These are phyloP conservation scores for Etheostoma cragini DNA, from an alignment of 2,113 vertebrate species.

Conservation along the genomic window DNA sequence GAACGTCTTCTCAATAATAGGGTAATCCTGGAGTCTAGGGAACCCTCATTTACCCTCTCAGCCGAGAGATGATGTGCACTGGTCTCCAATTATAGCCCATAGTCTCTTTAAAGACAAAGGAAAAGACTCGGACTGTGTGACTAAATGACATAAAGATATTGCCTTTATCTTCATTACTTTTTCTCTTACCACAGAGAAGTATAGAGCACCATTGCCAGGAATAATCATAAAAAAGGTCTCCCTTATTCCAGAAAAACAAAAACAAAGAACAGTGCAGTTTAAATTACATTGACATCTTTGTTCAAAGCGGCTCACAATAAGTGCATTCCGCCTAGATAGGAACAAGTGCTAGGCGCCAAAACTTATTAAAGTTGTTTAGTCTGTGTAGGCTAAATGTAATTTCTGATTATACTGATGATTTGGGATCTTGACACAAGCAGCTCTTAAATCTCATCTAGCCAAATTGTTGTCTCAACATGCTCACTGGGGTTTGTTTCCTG, in stretches of 20 bases:
- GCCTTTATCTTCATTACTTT: slow-evolving; percentile 71
- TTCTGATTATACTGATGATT: no score
- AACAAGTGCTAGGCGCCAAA: neutral
- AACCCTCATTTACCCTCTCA: slow-evolving; percentile 84
- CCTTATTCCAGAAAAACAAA: slow-evolving; percentile 23
- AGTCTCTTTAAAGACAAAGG: slow-evolving; percentile 76
- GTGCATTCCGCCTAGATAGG: neutral
- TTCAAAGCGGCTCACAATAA: neutral
- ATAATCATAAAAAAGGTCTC: slow-evolving; percentile 4
- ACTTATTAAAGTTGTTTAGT: neutral
- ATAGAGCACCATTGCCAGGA: slow-evolving; percentile 16
- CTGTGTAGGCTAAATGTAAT: neutral
- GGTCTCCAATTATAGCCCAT: slow-evolving; percentile 77
- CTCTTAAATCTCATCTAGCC: no score
- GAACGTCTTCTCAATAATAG: slow-evolving; percentile 85
- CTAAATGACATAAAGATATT: slow-evolving; percentile 76
- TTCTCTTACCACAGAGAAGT: slow-evolving; percentile 25
- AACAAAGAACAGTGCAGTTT: slow-evolving; percentile 11
- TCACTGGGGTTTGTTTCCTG: neutral
- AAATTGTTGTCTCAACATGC: neutral
- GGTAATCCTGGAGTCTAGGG: slow-evolving; percentile 86
- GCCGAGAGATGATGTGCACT: slow-evolving; percentile 80
- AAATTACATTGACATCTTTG: neutral
- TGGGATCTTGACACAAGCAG: no score
- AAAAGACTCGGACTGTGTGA: slow-evolving; percentile 72